Evolutionary conservation across 2,797 vertebrate genomes (phyloP), one percentile per base, ranked within the genome.

Genomic region (Podarcis lilfordi): DNA sequence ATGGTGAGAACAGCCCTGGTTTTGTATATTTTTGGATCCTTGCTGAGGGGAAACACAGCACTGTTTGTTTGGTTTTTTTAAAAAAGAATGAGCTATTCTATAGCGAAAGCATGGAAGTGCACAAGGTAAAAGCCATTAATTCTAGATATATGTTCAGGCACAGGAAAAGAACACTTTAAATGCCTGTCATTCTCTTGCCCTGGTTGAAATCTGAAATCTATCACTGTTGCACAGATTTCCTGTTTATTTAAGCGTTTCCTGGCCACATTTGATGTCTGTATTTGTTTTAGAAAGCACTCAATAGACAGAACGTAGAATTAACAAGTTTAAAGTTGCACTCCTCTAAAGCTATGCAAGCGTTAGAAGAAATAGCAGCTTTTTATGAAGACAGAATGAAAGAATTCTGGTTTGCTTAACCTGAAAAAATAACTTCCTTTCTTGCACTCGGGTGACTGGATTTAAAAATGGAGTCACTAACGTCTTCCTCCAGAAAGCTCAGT

Each of bases 241-340:
- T 97, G 94, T 97, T 96, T 96, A 95, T 95, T 96, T 93, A 95
- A 95, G 91, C 71, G 86, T 93, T 96, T 97, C 95, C 96, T 96
- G 95, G 85, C 94, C 95, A 88, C 89, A 87, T 91, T 96, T 95
- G 91, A 86, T 94, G 91, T 92, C 89, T 93, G 72, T 93, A 91
- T 93, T 91, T 95, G 88, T 90, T 90, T 66, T 93, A 90, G 83
- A 94, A 92, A 81, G 92, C 95, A 90, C 75, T 80, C 88, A 79
- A 92, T 92, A 92, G 87, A 83, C 91, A 37, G 66, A 92, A 80
- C 68, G 84, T 88, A 80, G n/a, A 45, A 21, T 78, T 87, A 43
- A 43, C 85, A 45, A 80, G 79, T 87, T 91, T 93, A 86, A 86
- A 91, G 75, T 77, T 15, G 1, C 80, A 21, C 75, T 90, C 37